These are phyloP conservation scores for Micronisus gabar DNA, from an alignment of 2,113 vertebrate genomes.

Conservation along the genomic window DNA sequence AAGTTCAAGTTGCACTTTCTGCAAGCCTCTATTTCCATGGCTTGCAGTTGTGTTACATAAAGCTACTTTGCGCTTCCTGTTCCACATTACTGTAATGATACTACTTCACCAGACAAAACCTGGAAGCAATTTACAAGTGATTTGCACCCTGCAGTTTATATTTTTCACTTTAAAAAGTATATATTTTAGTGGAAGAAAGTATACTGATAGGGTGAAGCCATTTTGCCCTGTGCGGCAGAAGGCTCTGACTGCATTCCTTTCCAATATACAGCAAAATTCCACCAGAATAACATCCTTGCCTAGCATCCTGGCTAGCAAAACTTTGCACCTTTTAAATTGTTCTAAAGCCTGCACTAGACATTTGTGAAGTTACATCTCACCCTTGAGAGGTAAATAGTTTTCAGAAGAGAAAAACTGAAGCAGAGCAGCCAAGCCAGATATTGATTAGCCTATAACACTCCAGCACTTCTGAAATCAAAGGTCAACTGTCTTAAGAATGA, in stretches of 20 bases:
- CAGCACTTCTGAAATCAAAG: neutral
- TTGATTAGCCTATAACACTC: neutral
- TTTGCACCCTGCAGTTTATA: neutral
- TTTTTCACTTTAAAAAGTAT: neutral
- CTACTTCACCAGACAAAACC: neutral
- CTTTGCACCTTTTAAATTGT: neutral
- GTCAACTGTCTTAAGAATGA: neutral
- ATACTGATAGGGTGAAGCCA: neutral
- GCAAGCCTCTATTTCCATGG: neutral
- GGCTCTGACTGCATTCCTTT: neutral
- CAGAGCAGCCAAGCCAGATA: neutral
- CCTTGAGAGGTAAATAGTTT: neutral
- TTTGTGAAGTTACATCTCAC: neutral
- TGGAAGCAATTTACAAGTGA: neutral
- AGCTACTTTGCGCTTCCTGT: neutral
- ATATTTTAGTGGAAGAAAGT: neutral
- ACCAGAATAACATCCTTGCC: neutral
- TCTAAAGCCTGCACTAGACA: neutral
- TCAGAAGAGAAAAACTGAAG: slow-evolving; percentile 1
- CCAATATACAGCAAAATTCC: neutral
- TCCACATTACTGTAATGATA: neutral
- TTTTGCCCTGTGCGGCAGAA: neutral
- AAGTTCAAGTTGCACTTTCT: neutral
- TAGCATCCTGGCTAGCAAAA: neutral
- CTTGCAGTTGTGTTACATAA: slow-evolving; percentile 20